Evolutionary conservation across 2,797 vertebrate genomes (phyloP), one percentile per base, ranked within the genome.

Genomic region (Australoheros facetus): DNA sequence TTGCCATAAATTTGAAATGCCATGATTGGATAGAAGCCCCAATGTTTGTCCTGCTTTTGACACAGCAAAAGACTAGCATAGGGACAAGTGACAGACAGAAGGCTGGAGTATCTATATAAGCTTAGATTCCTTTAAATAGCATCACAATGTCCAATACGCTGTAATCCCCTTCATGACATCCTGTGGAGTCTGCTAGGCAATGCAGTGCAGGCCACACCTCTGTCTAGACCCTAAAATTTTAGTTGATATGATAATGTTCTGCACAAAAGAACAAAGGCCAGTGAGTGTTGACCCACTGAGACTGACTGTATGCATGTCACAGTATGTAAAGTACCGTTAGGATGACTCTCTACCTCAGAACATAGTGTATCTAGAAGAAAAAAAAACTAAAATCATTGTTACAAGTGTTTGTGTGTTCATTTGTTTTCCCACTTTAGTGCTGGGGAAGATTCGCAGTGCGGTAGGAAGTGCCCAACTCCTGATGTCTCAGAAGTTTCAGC

Each of bases 401-500:
- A n/a, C 39, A 9, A 16, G 9, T 39, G 42, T 57, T 10, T 75
- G 13, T 75, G 51, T 62, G 3, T 53, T 12, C 42, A 5, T 19
- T 59, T 76, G 45, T 19, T 64, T 19, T 85, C 16, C 78, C 32
- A 78, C 42, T 71, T 19, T 82, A 99, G 98, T 99, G 90, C 94
- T 99, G 93, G 98, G 97, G 77, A 99, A 99, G 93, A 96, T 99
- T 80, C 97, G 98, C 93, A 99, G 97, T 85, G 98, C 97, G 11
- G 97, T 99, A 85, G 98, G 98, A 95, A 97, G 98, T 73, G 98
- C 98, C 85, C 98, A 99, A 94, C 95, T 99, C 91, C 94, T 99
- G 53, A 99, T 99, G 94, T 97, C 97, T 77, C 97, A 99, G 96
- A 99, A 99, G 95, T 99, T 99, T 94, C 97, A 98, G 95, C 98